Evolutionary conservation across 2,113 vertebrate species (phyloP).

Genomic region (Thryonomys swinderianus): DNA sequence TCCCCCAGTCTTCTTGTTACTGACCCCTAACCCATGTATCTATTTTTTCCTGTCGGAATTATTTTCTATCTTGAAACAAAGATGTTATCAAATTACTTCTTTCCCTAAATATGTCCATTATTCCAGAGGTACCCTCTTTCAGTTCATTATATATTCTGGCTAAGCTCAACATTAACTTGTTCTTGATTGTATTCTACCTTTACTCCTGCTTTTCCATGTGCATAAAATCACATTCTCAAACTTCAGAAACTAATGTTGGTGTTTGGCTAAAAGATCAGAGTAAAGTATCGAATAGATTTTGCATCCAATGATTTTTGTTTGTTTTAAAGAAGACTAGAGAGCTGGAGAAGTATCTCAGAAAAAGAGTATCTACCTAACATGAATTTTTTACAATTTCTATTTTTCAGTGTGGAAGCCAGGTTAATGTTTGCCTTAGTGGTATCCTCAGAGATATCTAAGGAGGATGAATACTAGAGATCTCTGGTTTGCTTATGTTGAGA

Average conservation of each 20-base stretch:
- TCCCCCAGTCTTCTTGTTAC: background rate
- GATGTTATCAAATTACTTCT: background rate
- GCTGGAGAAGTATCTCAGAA: background rate
- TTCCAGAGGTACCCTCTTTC: background rate
- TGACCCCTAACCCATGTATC: background rate
- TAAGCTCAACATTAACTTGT: background rate
- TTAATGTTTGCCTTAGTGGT: background rate
- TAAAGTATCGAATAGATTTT: background rate
- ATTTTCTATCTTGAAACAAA: conserved; percentile 24
- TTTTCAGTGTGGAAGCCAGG: background rate
- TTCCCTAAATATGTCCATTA: background rate
- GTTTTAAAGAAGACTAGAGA: background rate
- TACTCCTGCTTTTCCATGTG: background rate
- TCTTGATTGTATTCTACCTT: background rate
- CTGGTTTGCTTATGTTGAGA: background rate
- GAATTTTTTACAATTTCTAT: background rate
- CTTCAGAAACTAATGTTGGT: background rate
- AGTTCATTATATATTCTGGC: background rate
- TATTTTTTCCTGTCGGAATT: background rate
- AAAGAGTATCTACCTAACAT: background rate
- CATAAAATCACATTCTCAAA: background rate
- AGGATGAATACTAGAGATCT: background rate
- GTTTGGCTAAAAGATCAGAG: background rate
- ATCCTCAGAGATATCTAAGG: background rate
- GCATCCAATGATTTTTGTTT: background rate